Evolutionary conservation across 2,113 vertebrate genomes (phyloP), one percentile per base, ranked within the genome.

Genomic region (Sylvia atricapilla): DNA sequence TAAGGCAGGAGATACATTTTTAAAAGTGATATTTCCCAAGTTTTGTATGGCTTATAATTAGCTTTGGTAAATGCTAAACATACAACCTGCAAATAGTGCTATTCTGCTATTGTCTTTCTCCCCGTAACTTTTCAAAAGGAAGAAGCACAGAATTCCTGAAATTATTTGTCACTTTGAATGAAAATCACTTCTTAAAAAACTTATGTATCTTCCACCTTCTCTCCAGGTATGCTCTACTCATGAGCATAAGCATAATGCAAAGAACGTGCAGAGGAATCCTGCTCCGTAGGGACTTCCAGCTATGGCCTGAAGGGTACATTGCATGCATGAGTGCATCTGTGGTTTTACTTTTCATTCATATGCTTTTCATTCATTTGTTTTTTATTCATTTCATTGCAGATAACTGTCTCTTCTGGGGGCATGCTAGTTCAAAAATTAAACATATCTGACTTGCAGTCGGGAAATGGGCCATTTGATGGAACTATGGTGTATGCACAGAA

Each of bases 401-500:
- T 99, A 70, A 99, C 98, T 0, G 98, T 99, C 76, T 99, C 99
- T 8, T 99, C 99, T 7, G 98, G 99, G 16, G 98, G 98, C 53
- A 99, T 99, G 98, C 96, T 99, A 64, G 98, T 99, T 8, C 98
- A 99, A 95, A 99, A 98, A 92, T 68, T 99, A 82, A 97, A 98
- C 10, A 5, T 98, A 25, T 98, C 98, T 11, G 98, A 99, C 96
- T 98, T 99, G 67, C 98, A 99, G 97, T 98, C 97, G 2, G 98
- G 93, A 96, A 98, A 72, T 49, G 98, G 98, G n/a, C 69, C 97
- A 1, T 99, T 99, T 86, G 98, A 99, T 35, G 98, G 98, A 72
- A 98, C 98, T 75, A 98, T 98, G 98, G 98, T 96, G 55, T 99
- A 99, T 44, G 98, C 99, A 44, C 98, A 99, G 94, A 99, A 99